Conservation (phyloP, 2,113 vertebrate species). For the Caranx melampygus region DNA sequence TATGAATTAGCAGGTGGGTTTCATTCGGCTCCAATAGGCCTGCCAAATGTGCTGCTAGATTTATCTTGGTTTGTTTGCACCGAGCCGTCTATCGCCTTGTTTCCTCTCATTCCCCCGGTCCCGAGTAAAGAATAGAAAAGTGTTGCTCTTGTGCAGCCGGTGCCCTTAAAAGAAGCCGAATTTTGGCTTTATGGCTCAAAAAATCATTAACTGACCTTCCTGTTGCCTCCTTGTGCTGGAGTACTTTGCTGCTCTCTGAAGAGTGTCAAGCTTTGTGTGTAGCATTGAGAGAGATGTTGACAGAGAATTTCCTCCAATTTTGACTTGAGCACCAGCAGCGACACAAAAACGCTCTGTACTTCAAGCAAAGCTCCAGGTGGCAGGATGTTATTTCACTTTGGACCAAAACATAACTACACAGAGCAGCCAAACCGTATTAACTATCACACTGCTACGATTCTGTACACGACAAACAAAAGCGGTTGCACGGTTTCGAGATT, state of each 20-base stretch:
- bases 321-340: constrained; percentile 35
- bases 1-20: constrained; percentile 63
- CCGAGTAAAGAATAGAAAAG: constrained; percentile 19
- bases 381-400: constrained; percentile 38
- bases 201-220: constrained; percentile 44
- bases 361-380: constrained; percentile 34
- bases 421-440: constrained; percentile 19
- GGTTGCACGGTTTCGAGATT: background rate
- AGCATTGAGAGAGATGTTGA: constrained; percentile 28
- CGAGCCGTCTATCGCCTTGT: background rate
- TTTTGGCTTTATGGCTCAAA: constrained; percentile 41
- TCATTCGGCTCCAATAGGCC: constrained; percentile 43
- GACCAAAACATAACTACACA: constrained; percentile 40
- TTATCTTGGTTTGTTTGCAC: constrained; percentile 51
- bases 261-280: constrained; percentile 35
- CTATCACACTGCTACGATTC: background rate
- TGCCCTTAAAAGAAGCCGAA: constrained; percentile 14
- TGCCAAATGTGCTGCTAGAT: constrained; percentile 44
- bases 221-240: constrained; percentile 36
- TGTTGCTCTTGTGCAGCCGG: constrained; percentile 2
- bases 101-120: background rate
- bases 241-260: constrained; percentile 38
- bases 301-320: constrained; percentile 38
- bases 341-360: constrained; percentile 30
- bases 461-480: background rate